Evolutionary conservation across 1,140 invertebrate species (phyloP), one percentile per base, ranked within the genome.

Genomic region (Linepithema humile): DNA sequence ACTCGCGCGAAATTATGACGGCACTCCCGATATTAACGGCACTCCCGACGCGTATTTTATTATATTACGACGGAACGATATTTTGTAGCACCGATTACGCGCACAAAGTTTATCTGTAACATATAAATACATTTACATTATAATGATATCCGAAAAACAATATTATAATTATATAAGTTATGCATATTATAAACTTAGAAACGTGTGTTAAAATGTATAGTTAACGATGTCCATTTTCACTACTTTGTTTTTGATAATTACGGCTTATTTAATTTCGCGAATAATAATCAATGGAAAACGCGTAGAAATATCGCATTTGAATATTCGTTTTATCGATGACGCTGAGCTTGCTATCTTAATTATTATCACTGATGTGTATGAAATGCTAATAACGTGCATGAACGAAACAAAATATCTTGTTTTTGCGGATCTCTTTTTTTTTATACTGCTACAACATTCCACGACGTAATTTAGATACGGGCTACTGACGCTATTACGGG

Each of bases 341-440:
- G n/a, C 32, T 12, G 15, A 48, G 80, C 72, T 23, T 26, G 53
- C 73, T 87, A 83, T 87, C 85, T 88, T 87, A 87, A 88, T 88
- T 87, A 88, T 88, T 87, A 87, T 80, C 48, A 78, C 82, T 65
- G 65, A 35, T 69, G 38, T 70, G 40, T 38, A 55, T 53, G 32
- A 74, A 55, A 84, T 55, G 85, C 59, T 50, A 38, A 45, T 77
- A 50, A 29, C 64, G 55, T 84, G 74, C 83, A 74, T 45, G 59
- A 35, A 88, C 69, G 57, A 70, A 60, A 15, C 64, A 72, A 78
- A 73, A 50, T 84, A 57, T 70, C 65, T 38, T 65, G 67, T 78
- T 15, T n/a, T 10, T 3, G 17, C n/a, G 26, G 20, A 29, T 15
- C 20, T 57, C n/a, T n/a, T 73, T 23, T 65, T 72, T 85, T 62